phyloP scores from a whole-genome alignment of 2,888 invertebrate genomes.

The Tethea ocularis region DNA sequence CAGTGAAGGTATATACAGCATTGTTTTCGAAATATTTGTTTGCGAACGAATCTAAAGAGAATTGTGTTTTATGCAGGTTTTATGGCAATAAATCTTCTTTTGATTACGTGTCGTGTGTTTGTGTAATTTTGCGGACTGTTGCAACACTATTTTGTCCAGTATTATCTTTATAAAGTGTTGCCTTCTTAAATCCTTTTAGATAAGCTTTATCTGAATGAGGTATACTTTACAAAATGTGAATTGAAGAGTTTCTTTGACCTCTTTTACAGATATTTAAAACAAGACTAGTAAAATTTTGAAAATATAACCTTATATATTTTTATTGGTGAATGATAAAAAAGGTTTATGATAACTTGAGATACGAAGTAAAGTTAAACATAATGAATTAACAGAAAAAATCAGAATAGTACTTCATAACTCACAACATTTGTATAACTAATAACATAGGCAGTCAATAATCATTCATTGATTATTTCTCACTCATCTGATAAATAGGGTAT shows the following conservation, averaged over 20 bases:
- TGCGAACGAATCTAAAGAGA: background rate
- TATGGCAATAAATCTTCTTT: background rate
- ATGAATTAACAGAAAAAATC: background rate
- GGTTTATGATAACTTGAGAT: background rate
- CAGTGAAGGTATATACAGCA: background rate
- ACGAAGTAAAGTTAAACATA: background rate
- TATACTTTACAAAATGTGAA: too few species aligned
- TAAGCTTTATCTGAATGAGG: background rate
- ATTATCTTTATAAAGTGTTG: background rate
- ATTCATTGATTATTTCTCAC: slow-evolving; percentile 2
- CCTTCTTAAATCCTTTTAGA: too few species aligned
- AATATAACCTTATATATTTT: too few species aligned
- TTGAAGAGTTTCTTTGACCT: too few species aligned
- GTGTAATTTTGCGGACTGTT: background rate
- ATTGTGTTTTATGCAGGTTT: background rate
- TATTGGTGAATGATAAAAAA: too few species aligned
- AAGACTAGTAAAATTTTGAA: too few species aligned
- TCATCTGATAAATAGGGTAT: slow-evolving; percentile 7
- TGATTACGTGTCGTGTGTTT: background rate
- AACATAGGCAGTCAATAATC: background rate
- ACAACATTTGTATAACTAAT: background rate
- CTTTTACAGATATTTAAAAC: too few species aligned
- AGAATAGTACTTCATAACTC: background rate
- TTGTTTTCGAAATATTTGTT: background rate
- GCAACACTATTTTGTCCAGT: background rate